These are phyloP conservation scores for Folsomia candida DNA, from an alignment of 2,888 invertebrate species.

Conservation along the genomic window DNA sequence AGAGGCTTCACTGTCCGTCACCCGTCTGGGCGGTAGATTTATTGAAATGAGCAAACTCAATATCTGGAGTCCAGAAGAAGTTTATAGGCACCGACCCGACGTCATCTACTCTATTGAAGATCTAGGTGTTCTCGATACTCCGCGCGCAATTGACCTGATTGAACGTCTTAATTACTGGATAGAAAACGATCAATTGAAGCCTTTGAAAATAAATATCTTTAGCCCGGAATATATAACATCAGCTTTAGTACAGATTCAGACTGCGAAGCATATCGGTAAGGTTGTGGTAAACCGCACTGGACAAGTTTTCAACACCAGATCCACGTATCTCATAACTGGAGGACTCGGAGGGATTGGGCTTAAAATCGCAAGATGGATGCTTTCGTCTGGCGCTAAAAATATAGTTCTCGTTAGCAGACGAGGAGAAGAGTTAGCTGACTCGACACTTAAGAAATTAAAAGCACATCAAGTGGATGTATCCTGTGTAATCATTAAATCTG, in stretches of 20 bases:
- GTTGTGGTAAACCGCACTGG: conserved; percentile 5
- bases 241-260: conserved; percentile 12
- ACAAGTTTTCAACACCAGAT: conserved; percentile 9
- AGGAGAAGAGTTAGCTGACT: not conserved
- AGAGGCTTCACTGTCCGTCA: not conserved
- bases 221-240: not conserved
- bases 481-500: not conserved
- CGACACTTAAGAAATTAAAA: not conserved
- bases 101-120: not conserved
- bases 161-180: not conserved
- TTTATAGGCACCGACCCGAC: not conserved
- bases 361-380: conserved; percentile 25
- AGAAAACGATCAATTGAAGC: not conserved
- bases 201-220: not conserved
- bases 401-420: not conserved
- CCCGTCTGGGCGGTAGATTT: not conserved
- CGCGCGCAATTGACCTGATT: not conserved
- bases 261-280: conserved; percentile 25
- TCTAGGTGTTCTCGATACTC: not conserved
- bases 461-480: not conserved
- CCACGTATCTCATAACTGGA: conserved; percentile 28
- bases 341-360: conserved; percentile 28
- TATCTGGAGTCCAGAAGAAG: conserved; percentile 1
- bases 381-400: conserved; percentile 8
- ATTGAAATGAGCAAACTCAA: conserved; percentile 16